Evolutionary conservation across 2,113 vertebrate species (phyloP).

Genomic region (Pitta sordida): DNA sequence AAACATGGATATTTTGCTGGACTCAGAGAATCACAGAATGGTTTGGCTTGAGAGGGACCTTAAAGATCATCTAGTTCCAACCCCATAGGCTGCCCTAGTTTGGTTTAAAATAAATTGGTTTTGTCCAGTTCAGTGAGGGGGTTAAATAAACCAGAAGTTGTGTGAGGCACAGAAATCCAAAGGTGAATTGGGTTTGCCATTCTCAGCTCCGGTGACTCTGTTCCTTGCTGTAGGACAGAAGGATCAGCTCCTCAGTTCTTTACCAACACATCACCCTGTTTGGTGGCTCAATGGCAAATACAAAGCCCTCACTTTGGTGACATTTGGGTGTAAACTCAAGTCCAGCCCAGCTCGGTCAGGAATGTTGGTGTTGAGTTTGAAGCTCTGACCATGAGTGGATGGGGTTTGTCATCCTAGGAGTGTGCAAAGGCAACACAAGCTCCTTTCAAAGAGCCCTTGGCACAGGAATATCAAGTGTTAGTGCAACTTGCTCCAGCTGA

Average conservation of each 20-base stretch:
- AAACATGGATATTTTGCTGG: not conserved
- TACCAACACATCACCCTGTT: not conserved
- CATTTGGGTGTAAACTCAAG: not conserved
- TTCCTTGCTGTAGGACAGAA: not conserved
- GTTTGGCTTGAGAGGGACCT: not conserved
- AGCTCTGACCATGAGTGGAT: constrained; percentile 24
- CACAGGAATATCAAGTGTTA: constrained; percentile 70
- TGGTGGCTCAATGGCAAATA: not conserved
- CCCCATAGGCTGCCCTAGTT: not conserved
- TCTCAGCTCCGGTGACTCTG: not conserved
- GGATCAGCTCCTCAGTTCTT: not conserved
- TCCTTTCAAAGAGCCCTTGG: constrained; percentile 39
- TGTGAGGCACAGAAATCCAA: not conserved
- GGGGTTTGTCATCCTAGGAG: constrained; percentile 30
- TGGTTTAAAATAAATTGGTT: not conserved
- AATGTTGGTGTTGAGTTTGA: not conserved
- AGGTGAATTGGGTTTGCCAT: not conserved
- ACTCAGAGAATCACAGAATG: not conserved
- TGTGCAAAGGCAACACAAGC: constrained; percentile 59
- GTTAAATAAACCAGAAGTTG: not conserved
- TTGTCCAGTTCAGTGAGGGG: not conserved
- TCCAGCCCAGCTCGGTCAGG: not conserved
- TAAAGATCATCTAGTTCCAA: not conserved
- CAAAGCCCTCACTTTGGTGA: not conserved
- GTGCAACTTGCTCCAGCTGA: constrained; percentile 67